phyloP scores from a whole-genome alignment of 1,140 invertebrate species.

The Trypoxylus dichotomus region DNA sequence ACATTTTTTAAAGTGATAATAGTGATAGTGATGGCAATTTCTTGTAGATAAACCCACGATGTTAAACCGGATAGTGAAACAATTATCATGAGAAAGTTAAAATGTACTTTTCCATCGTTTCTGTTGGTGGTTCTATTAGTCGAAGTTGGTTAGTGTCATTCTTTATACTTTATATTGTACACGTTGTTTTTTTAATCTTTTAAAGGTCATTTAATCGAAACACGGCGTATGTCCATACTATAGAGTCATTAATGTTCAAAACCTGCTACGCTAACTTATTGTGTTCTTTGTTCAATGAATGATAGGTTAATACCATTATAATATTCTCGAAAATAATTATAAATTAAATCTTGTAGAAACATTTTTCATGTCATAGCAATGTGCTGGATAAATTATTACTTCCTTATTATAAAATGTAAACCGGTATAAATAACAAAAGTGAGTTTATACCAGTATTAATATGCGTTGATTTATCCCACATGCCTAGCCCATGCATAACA shows the following conservation, averaged over 20 bases:
- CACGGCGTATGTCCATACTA: no score
- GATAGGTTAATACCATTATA: no score
- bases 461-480: background rate
- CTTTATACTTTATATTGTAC: background rate
- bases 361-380: no score
- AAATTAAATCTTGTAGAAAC: no score
- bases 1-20: background rate
- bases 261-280: no score
- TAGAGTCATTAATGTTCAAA: no score
- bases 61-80: background rate
- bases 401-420: background rate
- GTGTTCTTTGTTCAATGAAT: no score
- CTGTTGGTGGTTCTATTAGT: background rate
- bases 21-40: background rate
- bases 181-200: background rate
- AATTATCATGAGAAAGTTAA: conserved; percentile 16
- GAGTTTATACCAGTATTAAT: no score
- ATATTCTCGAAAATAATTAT: no score
- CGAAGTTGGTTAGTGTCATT: background rate
- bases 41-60: background rate
- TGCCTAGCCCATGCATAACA: background rate
- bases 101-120: background rate
- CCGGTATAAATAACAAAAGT: no score
- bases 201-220: background rate
- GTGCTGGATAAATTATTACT: no score